A percentile compares a stretch with the other conserved stretches of the same genome.
phyloP scores from a whole-genome alignment of 2,113 vertebrate species.

The Cisticola juncidis region DNA sequence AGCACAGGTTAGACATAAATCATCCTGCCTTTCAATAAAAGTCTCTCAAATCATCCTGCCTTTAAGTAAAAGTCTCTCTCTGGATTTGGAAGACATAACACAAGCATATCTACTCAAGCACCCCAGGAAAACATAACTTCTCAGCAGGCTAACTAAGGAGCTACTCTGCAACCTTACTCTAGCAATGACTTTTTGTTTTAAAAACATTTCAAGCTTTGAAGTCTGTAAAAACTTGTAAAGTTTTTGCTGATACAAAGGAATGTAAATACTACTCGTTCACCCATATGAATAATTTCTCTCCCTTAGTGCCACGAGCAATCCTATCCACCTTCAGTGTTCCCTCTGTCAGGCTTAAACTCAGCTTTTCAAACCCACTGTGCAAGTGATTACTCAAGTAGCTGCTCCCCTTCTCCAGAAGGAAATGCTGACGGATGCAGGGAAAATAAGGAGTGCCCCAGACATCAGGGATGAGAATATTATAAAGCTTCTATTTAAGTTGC shows the following conservation, averaged over 20 bases:
- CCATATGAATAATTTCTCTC: fast-evolving
- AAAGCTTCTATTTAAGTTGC: neutral
- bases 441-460: neutral
- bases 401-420: neutral
- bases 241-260: neutral
- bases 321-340: neutral
- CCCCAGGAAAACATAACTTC: neutral
- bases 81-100: neutral
- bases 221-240: neutral
- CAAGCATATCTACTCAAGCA: neutral
- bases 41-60: neutral
- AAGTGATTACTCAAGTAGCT: neutral
- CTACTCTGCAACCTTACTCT: neutral
- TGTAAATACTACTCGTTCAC: neutral
- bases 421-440: neutral
- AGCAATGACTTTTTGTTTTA: neutral
- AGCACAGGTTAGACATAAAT: neutral
- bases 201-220: neutral
- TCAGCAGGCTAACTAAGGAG: neutral
- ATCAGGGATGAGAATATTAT: neutral
- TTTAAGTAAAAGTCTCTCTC: neutral
- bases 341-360: neutral
- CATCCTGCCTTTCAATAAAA: neutral
- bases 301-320: neutral
- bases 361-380: neutral